Evolutionary conservation across 2,113 vertebrate species (phyloP).

Genomic region (Megatriorchis doriae): DNA sequence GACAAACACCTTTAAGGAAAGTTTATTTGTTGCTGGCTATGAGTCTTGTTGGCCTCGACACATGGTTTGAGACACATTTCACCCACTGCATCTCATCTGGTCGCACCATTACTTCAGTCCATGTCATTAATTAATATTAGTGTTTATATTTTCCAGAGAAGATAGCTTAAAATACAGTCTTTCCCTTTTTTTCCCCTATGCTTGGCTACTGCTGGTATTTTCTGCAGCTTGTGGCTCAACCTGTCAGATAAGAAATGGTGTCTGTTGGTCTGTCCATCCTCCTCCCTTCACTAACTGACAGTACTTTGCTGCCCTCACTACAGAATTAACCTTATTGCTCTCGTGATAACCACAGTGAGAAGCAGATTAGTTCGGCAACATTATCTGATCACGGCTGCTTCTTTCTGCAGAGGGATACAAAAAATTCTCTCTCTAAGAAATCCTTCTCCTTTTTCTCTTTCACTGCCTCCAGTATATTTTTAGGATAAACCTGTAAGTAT

Average conservation of each 20-base stretch:
- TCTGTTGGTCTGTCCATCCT: background rate
- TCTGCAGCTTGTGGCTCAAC: background rate
- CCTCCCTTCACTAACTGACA: background rate
- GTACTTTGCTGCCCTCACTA: background rate
- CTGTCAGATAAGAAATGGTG: background rate
- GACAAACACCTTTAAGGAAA: background rate
- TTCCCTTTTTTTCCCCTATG: background rate
- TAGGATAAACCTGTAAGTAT: background rate
- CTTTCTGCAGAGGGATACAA: background rate
- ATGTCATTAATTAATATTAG: background rate
- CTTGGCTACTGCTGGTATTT: background rate
- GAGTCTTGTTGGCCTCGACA: rapidly evolving
- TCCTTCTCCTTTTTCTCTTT: background rate
- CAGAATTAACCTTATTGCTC: background rate
- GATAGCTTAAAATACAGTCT: background rate
- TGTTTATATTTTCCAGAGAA: background rate
- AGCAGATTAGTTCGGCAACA: background rate
- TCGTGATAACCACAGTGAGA: background rate
- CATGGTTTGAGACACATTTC: background rate
- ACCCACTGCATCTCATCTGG: background rate
- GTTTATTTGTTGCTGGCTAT: background rate
- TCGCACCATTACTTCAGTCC: background rate
- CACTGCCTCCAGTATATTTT: background rate
- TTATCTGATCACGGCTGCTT: background rate
- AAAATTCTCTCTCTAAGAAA: background rate